Percentiles rank a stretch among this genome's conserved stretches.
These are phyloP conservation scores for Halotydeus destructor DNA, from an alignment of 1,140 invertebrate genomes.

Conservation along the genomic window DNA sequence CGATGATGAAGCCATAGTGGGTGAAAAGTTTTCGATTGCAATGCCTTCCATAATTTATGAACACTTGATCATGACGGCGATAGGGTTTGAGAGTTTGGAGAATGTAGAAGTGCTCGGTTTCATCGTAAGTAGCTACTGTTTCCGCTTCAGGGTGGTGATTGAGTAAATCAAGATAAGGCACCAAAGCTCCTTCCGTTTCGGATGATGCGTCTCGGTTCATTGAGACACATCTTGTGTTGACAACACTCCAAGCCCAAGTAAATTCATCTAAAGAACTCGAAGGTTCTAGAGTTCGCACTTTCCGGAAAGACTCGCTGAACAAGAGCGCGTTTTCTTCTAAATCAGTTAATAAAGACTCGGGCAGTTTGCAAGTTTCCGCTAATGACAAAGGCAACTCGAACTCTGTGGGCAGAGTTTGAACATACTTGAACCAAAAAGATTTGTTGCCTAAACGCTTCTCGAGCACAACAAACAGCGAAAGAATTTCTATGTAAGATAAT, in stretches of 20 bases:
- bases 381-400: constrained; percentile 1
- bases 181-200: constrained; percentile 34
- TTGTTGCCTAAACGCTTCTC: constrained; percentile 19
- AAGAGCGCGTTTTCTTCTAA: constrained; percentile 25
- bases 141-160: constrained; percentile 40
- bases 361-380: constrained; percentile 17
- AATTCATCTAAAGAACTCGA: constrained; percentile 19
- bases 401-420: constrained; percentile 33
- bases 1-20: constrained; percentile 47
- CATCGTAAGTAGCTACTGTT: constrained; percentile 16
- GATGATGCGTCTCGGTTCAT: constrained; percentile 17
- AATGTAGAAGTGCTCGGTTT: not conserved
- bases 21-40: constrained; percentile 40
- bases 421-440: constrained; percentile 29
- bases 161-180: constrained; percentile 53
- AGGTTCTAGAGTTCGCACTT: constrained; percentile 1
- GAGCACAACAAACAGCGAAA: constrained; percentile 38
- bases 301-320: not conserved
- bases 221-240: constrained; percentile 50
- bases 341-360: constrained; percentile 25
- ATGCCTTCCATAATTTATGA: constrained; percentile 51
- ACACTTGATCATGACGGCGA: constrained; percentile 35
- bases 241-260: constrained; percentile 40
- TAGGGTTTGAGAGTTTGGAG: constrained; percentile 5
- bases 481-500: constrained; percentile 8